These are phyloP conservation scores for Bombus haemorrhoidalis DNA, from an alignment of 1,140 invertebrate species.

Conservation along the genomic window DNA sequence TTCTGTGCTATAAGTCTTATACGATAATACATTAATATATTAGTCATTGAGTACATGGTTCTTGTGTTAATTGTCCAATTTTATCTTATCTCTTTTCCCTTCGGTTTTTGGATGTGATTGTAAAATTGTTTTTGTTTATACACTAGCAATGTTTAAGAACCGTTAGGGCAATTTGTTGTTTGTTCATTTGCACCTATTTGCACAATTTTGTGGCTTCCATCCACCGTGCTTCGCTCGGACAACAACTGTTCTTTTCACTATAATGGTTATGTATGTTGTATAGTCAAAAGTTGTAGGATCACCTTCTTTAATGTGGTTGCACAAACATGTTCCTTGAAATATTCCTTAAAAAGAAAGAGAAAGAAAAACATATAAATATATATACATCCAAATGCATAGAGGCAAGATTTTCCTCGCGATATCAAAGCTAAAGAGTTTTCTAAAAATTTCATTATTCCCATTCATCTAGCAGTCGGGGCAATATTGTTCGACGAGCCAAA, in stretches of 20 bases:
- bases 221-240: background rate
- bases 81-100: too few relatives aligned
- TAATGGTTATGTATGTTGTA: background rate
- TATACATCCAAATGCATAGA: too few relatives aligned
- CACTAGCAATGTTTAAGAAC: background rate
- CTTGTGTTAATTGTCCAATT: too few relatives aligned
- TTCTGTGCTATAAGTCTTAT: background rate
- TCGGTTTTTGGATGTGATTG: background rate
- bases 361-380: background rate
- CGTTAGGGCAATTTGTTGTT: constrained; percentile 18
- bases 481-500: constrained; percentile 31
- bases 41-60: too few relatives aligned
- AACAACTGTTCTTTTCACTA: constrained; percentile 19
- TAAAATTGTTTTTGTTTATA: constrained; percentile 7
- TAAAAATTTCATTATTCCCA: constrained; percentile 25
- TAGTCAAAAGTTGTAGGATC: background rate
- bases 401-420: background rate
- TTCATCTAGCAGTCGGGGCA: background rate
- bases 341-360: too few relatives aligned
- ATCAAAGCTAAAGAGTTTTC: background rate
- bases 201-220: constrained; percentile 33
- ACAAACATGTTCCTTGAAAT: background rate
- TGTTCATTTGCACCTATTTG: constrained; percentile 17
- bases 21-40: too few relatives aligned
- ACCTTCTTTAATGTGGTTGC: background rate